Evolutionary conservation across 2,113 vertebrate species (phyloP).

Genomic region (Eclectus roratus): DNA sequence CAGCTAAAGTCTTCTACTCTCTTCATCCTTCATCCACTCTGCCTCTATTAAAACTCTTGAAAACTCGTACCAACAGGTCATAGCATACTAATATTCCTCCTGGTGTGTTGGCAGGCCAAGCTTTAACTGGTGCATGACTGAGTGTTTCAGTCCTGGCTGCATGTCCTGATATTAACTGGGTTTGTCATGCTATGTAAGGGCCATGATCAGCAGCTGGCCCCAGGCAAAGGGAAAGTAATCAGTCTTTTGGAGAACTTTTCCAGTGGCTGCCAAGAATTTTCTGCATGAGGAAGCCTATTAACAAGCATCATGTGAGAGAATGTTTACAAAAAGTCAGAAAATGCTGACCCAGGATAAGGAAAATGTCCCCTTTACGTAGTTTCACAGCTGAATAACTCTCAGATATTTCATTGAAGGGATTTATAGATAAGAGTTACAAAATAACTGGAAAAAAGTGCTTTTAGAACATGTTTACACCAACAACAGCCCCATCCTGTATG

Average conservation of each 20-base stretch:
- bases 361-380: slow-evolving; percentile 51
- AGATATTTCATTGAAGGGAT: slow-evolving; percentile 66
- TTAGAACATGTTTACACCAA: neutral
- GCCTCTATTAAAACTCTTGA: neutral
- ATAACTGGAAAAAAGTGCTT: slow-evolving; percentile 6
- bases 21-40: neutral
- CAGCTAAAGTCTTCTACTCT: neutral
- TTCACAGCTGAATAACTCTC: slow-evolving; percentile 54
- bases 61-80: slow-evolving; percentile 19
- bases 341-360: slow-evolving; percentile 64
- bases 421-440: slow-evolving; percentile 62
- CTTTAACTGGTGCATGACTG: slow-evolving; percentile 29
- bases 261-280: slow-evolving; percentile 67
- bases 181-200: slow-evolving; percentile 46
- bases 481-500: neutral
- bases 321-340: slow-evolving; percentile 73
- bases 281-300: slow-evolving; percentile 75
- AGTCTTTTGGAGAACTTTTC: slow-evolving; percentile 63
- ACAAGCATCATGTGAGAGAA: slow-evolving; percentile 61
- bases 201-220: slow-evolving; percentile 43
- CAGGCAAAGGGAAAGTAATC: slow-evolving; percentile 61
- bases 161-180: slow-evolving; percentile 32
- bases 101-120: neutral
- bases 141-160: slow-evolving; percentile 4
- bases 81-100: neutral